phyloP scores from a whole-genome alignment of 2,113 vertebrate species.

The Corynorhinus townsendii region DNA sequence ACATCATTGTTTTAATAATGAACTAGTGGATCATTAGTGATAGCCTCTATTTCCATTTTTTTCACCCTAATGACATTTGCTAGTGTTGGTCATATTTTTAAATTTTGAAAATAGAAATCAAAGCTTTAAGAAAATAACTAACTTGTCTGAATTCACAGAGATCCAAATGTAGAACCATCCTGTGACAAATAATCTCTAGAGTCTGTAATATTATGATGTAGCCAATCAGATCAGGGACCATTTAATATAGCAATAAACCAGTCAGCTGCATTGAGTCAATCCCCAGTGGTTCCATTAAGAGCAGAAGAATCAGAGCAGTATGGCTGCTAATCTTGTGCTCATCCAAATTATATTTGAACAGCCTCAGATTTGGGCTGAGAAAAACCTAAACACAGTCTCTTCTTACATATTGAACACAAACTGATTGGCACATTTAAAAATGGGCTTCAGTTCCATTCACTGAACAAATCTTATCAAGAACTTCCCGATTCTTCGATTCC shows the following conservation, averaged over 20 bases:
- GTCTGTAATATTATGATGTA: neutral
- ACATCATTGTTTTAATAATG: neutral
- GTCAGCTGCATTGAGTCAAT: slow-evolving; percentile 21
- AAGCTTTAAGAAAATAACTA: slow-evolving; percentile 21
- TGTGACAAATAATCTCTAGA: neutral
- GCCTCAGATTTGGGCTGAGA: neutral
- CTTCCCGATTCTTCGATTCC: neutral
- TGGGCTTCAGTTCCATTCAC: neutral
- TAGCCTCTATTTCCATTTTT: neutral
- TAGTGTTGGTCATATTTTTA: neutral
- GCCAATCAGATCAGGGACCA: slow-evolving; percentile 17
- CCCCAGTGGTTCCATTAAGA: slow-evolving; percentile 7
- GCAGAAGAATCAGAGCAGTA: slow-evolving; percentile 25
- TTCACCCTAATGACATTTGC: neutral
- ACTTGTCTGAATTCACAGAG: neutral
- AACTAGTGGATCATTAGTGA: neutral
- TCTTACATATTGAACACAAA: neutral
- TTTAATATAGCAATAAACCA: slow-evolving; percentile 35
- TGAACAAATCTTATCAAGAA: neutral
- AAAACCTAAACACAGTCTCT: neutral
- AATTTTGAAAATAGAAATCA: neutral
- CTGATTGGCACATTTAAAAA: neutral
- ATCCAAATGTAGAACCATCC: neutral
- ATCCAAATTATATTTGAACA: slow-evolving; percentile 29
- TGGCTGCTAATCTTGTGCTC: slow-evolving; percentile 34